phyloP scores from a whole-genome alignment of 2,888 invertebrate genomes.

The Tetrapedia diversipes region DNA sequence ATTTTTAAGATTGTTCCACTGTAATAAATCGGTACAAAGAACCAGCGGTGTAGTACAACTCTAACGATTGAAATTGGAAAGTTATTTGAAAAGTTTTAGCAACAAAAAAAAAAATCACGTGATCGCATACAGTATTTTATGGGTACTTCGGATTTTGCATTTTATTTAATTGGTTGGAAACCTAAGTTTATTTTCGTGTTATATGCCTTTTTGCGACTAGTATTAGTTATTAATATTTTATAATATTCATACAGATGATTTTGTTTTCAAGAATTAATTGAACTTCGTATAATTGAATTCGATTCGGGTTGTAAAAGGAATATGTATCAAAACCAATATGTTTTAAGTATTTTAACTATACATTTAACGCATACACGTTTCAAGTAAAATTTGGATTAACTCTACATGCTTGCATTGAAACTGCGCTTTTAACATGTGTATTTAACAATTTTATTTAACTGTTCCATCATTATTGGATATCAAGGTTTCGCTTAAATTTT shows the following conservation, averaged over 20 bases:
- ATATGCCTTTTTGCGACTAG: constrained; percentile 7
- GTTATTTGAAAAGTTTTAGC: too few relatives aligned
- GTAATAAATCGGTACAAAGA: constrained; percentile 19
- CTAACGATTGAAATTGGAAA: constrained; percentile 1
- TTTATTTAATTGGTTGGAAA: neutral
- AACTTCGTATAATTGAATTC: constrained; percentile 6
- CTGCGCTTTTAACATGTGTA: neutral
- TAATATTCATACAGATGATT: neutral
- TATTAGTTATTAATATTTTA: neutral
- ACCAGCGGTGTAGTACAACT: constrained; percentile 9
- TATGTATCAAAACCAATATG: neutral
- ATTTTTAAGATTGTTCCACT: constrained; percentile 14
- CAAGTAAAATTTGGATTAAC: neutral
- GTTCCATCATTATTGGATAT: neutral
- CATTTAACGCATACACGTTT: neutral
- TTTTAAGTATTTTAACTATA: neutral
- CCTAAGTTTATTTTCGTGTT: neutral
- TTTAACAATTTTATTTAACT: neutral
- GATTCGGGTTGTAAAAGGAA: constrained; percentile 14
- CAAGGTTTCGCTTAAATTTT: neutral
- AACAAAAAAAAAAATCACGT: neutral
- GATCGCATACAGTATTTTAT: neutral
- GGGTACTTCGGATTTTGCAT: neutral
- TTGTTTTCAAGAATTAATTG: neutral
- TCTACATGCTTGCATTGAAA: constrained; percentile 1